Percentiles rank a stretch among this genome's conserved stretches.
These are phyloP conservation scores for Bombus picipes DNA, from an alignment of 1,140 invertebrate genomes.

Conservation along the genomic window DNA sequence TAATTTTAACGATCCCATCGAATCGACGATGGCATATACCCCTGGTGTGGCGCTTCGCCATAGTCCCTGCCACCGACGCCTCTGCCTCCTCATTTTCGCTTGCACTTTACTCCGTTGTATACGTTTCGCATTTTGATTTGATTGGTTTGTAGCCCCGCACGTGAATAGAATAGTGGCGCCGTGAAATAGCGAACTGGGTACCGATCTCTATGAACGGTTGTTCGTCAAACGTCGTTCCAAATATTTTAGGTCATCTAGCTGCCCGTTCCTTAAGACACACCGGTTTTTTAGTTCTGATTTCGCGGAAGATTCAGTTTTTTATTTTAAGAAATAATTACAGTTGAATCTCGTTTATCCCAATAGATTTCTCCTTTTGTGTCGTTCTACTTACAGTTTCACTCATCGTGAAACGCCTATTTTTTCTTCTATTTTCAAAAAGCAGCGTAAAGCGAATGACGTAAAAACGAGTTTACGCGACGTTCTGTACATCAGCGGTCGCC, in stretches of 20 bases:
- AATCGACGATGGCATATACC: slow-evolving; percentile 42
- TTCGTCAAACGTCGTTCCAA: slow-evolving; percentile 12
- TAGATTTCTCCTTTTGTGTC: background rate
- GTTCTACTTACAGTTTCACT: background rate
- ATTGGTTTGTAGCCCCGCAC: slow-evolving; percentile 42
- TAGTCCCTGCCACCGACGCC: slow-evolving; percentile 5
- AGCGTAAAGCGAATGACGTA: background rate
- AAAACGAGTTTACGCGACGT: slow-evolving; percentile 21
- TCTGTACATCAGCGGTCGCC: slow-evolving; percentile 34
- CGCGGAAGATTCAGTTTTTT: background rate
- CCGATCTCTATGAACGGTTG: background rate
- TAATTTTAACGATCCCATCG: slow-evolving; percentile 68
- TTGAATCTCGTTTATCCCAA: background rate
- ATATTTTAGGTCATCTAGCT: background rate
- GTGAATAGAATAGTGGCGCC: slow-evolving; percentile 31
- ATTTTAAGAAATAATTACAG: background rate
- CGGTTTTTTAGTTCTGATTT: background rate
- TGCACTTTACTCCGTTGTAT: slow-evolving; percentile 48
- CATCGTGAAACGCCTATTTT: background rate
- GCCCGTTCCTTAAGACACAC: background rate
- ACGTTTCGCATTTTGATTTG: slow-evolving; percentile 51
- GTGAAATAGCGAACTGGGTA: background rate
- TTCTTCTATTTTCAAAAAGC: background rate
- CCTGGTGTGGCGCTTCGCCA: background rate
- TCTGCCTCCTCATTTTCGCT: slow-evolving; percentile 59